phyloP scores from a whole-genome alignment of 2,113 vertebrate species.

The Stictonetta naevosa region DNA sequence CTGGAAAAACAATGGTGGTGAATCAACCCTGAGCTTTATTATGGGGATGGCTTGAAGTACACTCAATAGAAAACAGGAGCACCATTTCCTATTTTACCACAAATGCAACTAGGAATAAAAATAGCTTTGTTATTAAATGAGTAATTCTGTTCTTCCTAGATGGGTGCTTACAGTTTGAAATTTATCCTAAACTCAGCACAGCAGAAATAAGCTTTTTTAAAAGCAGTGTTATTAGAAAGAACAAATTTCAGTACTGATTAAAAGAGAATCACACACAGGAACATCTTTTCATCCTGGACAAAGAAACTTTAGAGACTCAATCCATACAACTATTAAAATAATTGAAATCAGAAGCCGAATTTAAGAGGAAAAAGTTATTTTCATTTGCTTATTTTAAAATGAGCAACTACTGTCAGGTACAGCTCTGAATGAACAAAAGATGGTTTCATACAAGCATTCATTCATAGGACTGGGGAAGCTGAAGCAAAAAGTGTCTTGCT shows the following conservation, averaged over 20 bases:
- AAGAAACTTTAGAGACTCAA: neutral
- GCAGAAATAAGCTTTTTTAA: neutral
- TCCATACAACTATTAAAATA: neutral
- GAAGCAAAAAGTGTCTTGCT: neutral
- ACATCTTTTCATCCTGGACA: neutral
- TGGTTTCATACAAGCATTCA: neutral
- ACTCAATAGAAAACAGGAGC: neutral
- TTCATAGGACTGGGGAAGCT: neutral
- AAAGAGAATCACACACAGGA: neutral
- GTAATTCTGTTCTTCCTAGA: neutral
- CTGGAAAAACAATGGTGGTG: neutral
- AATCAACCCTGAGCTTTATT: neutral
- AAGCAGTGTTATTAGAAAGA: neutral
- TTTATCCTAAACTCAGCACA: neutral
- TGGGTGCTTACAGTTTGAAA: neutral
- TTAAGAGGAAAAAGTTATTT: neutral
- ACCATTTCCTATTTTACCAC: neutral
- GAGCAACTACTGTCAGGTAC: neutral
- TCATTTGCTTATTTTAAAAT: neutral
- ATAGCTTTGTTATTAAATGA: slow-evolving; percentile 9
- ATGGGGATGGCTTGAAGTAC: neutral
- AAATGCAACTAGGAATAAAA: neutral
- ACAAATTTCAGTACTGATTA: neutral
- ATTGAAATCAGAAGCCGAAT: neutral
- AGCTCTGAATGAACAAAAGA: neutral